Base-by-base conservation (phyloP, 1,140 invertebrate genomes). In the Hyposmocoma kahamanoa region DNA sequence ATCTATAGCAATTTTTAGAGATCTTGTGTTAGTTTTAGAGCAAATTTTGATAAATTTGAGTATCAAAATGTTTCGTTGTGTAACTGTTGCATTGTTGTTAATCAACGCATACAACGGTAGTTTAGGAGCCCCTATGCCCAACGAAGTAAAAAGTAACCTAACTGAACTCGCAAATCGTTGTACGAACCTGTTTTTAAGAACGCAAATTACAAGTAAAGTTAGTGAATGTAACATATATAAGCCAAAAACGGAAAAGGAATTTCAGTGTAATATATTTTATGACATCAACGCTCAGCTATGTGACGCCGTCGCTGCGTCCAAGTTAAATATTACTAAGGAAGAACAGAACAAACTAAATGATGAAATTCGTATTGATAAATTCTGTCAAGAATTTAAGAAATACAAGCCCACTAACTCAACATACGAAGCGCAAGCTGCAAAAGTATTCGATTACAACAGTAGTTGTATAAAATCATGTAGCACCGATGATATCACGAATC, bases 281-380 rank as follows among this genome's bases (percentile, higher is more conserved):
- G 81, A 84, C 30, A 79, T 82, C 53, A 81, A 67, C 42, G 62
- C 24, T 21, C 74, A 74, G 22, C 62, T 84, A 5, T 84, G 78
- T 44, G 20, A 42, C 17, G 56, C 63, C 6, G 53, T 59, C 20
- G 44, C 22, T 47, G 17, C 43, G 4, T 47, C 59, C 4, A 67
- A 70, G 41, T 8, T 71, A 21, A 44, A 59, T 22, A 22, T 73
- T 22, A 51, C 55, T 42, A 51, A 67, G 21, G 63, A 68, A 42
- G 74, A 58, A 38, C 41, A 30, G 3, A 38, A 22, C 1, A 65
- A 69, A 56, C 59, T 75, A 32, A 53, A 62, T 6, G 47, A 61
- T 22, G 48, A 51, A 30, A 59, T 66, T 34, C 58, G 72, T 45
- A 47, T 67, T 3, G 45, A 59, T 24, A 45, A 20, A 6, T 49